Evolutionary conservation across 2,797 vertebrate species (phyloP), one percentile per base, ranked within the genome.

Genomic region (Vespertilio murinus): DNA sequence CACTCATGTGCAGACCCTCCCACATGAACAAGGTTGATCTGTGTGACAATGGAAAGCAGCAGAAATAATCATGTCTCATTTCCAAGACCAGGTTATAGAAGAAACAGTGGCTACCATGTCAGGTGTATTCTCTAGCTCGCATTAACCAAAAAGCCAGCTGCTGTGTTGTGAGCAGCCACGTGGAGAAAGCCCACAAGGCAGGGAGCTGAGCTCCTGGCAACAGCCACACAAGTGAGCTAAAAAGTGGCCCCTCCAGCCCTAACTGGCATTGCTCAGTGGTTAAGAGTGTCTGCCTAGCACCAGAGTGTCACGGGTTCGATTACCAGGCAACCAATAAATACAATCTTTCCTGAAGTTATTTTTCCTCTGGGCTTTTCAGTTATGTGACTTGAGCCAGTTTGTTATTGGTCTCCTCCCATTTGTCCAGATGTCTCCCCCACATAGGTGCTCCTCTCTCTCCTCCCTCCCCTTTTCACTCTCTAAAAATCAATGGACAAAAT

Each of bases 101-200:
- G 74, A 84, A 56, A 35, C 4, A 0, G 3, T 23, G 30, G n/a
- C 35, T 22, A 61, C 64, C 17, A 5, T 6, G 20, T 6, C 61
- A 49, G 25, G 14, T 28, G 17, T n/a, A 2, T 20, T 47, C 14
- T 18, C 52, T 40, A 6, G 7, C 45, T 59, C 54, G 12, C 22
- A 10, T 73, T 12, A 30, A 22, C 38, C 20, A 0, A 33, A 54
- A 42, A 71, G 64, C 20, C 47, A n/a, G 64, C 70, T 18, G 28
- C 64, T 52, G 8, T 8, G 33, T 2, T 30, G 12, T 12, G 45
- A n/a, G 16, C 38, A 25, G 47, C 56, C 61, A 54, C 13, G 3
- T 0, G 0, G 7, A 61, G 54, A 40, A 40, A 6, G 65, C 18
- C 56, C 59, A 69, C 3, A 0, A 1, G 52, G 61, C 28, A 3